These are phyloP conservation scores for Pterobdella sp. DNA, from an alignment of 2,888 invertebrate species.

Conservation along the genomic window DNA sequence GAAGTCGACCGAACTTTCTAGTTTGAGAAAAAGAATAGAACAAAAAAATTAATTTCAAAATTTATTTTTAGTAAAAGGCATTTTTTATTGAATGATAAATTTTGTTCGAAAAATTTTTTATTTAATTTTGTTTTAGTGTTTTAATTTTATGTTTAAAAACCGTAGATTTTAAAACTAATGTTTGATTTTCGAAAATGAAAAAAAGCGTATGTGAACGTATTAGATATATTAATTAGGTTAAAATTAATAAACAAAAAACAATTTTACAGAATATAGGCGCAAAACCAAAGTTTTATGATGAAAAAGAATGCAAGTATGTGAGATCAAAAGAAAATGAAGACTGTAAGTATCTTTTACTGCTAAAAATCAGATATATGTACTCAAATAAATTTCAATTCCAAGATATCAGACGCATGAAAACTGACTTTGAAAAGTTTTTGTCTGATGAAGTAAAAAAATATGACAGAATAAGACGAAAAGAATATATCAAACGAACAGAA, in stretches of 20 bases:
- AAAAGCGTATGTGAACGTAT: background rate
- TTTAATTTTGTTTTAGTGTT: background rate
- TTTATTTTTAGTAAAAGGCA: background rate
- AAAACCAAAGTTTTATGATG: slow-evolving; percentile 3
- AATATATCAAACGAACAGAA: slow-evolving; percentile 21
- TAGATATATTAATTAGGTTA: too few species aligned
- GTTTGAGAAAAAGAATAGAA: background rate
- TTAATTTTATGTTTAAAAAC: background rate
- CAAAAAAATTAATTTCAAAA: too few species aligned
- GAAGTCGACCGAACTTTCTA: slow-evolving; percentile 8
- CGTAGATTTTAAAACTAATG: background rate
- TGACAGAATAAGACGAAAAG: slow-evolving; percentile 16
- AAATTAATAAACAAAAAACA: too few species aligned
- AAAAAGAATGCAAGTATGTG: background rate
- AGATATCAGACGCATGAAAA: slow-evolving; percentile 26
- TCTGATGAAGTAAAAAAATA: slow-evolving; percentile 19
- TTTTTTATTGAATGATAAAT: background rate
- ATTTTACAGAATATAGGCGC: background rate
- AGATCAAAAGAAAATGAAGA: slow-evolving; percentile 6
- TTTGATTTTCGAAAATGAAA: background rate
- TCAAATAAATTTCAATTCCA: background rate
- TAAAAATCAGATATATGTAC: background rate
- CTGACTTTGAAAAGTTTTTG: slow-evolving; percentile 25
- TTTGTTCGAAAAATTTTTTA: background rate
- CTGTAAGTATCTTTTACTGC: background rate